phyloP scores from a whole-genome alignment of 2,113 vertebrate genomes.

The Oryctolagus cuniculus region mOryCun1.1 NC_091451.1:7585001-7585500 shows the following conservation, averaged over 20 bases:
- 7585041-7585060: neutral
- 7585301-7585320: neutral
- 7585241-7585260: neutral
- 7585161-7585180: neutral
- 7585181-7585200: neutral
- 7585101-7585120: neutral
- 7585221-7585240: neutral
- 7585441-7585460: neutral
- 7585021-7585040: neutral
- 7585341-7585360: neutral
- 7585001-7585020: conserved; percentile 16
- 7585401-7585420: no score
- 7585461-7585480: neutral
- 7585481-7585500: conserved; percentile 29
- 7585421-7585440: neutral
- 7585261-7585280: neutral
- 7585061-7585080: neutral
- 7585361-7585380: neutral
- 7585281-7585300: neutral
- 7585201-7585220: neutral
- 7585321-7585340: neutral
- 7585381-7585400: neutral
- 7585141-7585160: neutral
- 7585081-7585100: neutral
- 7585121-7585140: neutral